Conservation (phyloP, 2,888 invertebrate genomes). For the Hybos culiciformis region DNA sequence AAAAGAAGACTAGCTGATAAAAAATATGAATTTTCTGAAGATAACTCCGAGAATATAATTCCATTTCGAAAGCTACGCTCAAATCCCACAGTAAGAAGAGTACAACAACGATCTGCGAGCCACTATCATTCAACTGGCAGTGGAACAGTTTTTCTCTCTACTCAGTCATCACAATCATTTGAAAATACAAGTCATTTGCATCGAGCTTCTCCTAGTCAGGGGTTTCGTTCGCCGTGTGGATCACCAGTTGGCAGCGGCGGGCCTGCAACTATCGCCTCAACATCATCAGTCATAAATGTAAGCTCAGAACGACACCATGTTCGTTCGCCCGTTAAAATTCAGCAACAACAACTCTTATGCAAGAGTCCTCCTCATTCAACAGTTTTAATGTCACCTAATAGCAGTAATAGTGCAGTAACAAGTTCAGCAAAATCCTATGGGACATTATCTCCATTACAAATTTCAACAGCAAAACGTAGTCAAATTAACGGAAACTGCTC, state of each 20-base stretch:
- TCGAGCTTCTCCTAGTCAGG: conserved; percentile 24
- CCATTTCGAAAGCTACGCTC: conserved; percentile 31
- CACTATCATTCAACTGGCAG: conserved; percentile 10
- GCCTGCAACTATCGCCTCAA: too few species aligned
- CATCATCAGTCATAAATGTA: neutral
- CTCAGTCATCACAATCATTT: conserved; percentile 13
- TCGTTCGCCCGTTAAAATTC: conserved; percentile 22
- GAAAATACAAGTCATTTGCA: conserved; percentile 19
- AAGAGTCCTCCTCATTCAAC: conserved; percentile 26
- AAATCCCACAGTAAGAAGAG: conserved; percentile 3
- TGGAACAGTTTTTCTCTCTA: conserved; percentile 8
- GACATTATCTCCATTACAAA: conserved; percentile 31
- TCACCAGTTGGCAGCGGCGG: conserved; percentile 23
- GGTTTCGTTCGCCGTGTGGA: conserved; percentile 35
- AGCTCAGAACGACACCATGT: conserved; percentile 15
- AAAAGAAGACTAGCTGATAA: conserved; percentile 78
- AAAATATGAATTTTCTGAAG: conserved; percentile 82
- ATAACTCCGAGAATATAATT: conserved; percentile 50
- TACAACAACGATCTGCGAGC: conserved; percentile 9
- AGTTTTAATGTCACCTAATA: conserved; percentile 6
- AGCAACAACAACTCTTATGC: conserved; percentile 20
- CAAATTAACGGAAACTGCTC: conserved; percentile 30
- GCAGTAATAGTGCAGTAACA: neutral
- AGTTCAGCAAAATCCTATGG: conserved; percentile 23
- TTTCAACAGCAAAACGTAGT: conserved; percentile 30